Conservation (phyloP, 2,113 vertebrate species). For the Centropus unirufus region DNA sequence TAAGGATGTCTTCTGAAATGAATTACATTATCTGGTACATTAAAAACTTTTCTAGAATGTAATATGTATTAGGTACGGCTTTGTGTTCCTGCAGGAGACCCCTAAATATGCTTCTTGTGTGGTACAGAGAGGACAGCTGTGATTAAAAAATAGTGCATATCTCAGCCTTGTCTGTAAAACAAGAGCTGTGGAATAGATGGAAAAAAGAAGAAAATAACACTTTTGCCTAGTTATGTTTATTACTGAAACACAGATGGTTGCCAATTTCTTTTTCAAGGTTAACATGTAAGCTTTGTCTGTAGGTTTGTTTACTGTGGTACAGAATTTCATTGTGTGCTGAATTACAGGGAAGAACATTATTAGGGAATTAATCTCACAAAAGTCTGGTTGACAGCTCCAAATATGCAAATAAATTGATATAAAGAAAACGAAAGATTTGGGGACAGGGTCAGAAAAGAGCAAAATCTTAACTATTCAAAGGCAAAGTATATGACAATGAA, state of each 20-base stretch:
- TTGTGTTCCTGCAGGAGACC: neutral
- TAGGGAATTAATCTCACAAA: neutral
- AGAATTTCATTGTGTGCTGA: neutral
- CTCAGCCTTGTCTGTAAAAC: neutral
- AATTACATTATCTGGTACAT: neutral
- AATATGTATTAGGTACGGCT: neutral
- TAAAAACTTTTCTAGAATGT: neutral
- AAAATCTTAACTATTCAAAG: slow-evolving; percentile 14
- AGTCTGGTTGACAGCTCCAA: neutral
- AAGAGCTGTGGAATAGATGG: neutral
- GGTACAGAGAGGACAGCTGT: neutral
- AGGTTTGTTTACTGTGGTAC: neutral
- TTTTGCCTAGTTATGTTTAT: neutral
- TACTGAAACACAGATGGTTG: neutral
- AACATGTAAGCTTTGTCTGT: neutral
- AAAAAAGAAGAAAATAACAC: neutral
- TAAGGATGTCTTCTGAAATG: neutral
- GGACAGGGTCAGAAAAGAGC: neutral
- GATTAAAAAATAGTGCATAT: neutral
- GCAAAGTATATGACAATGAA: slow-evolving; percentile 2
- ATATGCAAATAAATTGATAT: neutral
- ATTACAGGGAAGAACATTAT: neutral
- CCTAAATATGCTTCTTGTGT: neutral
- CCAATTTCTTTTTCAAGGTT: neutral
- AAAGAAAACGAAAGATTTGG: neutral